phyloP scores from a whole-genome alignment of 2,797 vertebrate species.

The Valencia hispanica region DNA sequence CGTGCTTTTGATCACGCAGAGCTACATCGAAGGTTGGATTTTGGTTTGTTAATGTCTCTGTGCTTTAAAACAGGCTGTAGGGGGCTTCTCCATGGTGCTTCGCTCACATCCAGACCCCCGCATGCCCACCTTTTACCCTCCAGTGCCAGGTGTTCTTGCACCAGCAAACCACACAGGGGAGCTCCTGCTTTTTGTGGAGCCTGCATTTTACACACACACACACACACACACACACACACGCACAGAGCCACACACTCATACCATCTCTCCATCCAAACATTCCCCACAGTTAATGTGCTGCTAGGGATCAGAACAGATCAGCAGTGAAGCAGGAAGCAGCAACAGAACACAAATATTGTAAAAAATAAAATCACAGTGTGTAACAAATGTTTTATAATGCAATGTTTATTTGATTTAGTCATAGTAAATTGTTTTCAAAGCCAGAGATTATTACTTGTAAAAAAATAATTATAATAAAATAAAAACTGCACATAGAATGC shows the following conservation, averaged over 20 bases:
- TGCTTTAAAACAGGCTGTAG: not conserved
- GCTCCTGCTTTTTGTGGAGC: constrained; percentile 86
- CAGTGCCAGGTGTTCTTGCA: constrained; percentile 74
- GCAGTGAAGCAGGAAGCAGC: constrained; percentile 16
- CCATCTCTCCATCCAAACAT: constrained; percentile 27
- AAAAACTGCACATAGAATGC: not conserved
- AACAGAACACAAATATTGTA: not conserved
- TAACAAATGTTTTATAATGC: not conserved
- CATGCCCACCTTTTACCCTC: constrained; percentile 58
- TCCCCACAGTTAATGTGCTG: constrained; percentile 44
- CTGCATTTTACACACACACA: constrained; percentile 29
- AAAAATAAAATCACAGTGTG: not conserved
- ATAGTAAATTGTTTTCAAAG: not conserved
- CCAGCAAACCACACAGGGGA: constrained; percentile 87
- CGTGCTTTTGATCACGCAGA: not conserved
- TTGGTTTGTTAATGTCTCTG: not conserved
- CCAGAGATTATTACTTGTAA: no score
- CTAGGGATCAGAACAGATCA: constrained; percentile 28
- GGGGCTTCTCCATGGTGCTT: constrained; percentile 6
- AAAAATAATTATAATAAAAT: no score
- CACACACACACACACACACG: constrained; percentile 18
- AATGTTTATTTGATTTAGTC: not conserved
- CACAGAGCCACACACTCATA: constrained; percentile 13
- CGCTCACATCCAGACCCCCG: constrained; percentile 22
- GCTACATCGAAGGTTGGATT: not conserved